These are phyloP conservation scores for Deroplatys truncata DNA, from an alignment of 2,888 invertebrate genomes.

Conservation along the genomic window DNA sequence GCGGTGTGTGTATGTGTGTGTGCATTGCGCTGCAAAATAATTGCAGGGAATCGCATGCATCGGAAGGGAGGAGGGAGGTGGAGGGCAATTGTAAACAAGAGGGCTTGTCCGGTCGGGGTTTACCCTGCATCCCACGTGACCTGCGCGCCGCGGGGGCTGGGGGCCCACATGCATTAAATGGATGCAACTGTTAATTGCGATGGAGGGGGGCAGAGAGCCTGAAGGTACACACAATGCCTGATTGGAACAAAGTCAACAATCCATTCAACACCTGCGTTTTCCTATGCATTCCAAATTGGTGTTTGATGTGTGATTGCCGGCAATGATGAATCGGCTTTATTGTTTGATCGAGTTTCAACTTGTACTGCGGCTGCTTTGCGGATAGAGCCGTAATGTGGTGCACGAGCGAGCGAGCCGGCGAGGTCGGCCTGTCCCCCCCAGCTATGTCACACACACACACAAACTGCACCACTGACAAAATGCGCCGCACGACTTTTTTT, in stretches of 20 bases:
- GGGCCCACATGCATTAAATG: constrained; percentile 23
- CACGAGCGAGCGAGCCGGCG: neutral
- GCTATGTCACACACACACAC: neutral
- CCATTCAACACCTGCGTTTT: constrained; percentile 29
- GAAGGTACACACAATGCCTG: constrained; percentile 25
- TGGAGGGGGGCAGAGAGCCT: constrained; percentile 7
- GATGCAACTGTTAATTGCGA: constrained; percentile 30
- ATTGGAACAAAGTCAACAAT: constrained; percentile 28
- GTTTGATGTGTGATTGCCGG: constrained; percentile 27
- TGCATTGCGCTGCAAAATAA: constrained; percentile 16
- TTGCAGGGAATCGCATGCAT: constrained; percentile 8
- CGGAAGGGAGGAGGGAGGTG: neutral
- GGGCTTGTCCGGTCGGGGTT: neutral
- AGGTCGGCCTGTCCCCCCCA: neutral
- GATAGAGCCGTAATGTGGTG: neutral
- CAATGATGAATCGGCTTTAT: constrained; percentile 28
- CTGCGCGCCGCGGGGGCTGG: neutral
- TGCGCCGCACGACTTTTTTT: neutral
- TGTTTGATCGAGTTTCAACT: constrained; percentile 28
- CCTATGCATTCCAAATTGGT: constrained; percentile 29
- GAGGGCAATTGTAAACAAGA: neutral
- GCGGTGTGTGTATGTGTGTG: neutral
- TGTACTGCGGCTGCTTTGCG: constrained; percentile 14
- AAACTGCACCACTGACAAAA: neutral
- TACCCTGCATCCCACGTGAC: constrained; percentile 3